Conservation (phyloP, 2,113 vertebrate genomes). For the Lonchura striata region DNA sequence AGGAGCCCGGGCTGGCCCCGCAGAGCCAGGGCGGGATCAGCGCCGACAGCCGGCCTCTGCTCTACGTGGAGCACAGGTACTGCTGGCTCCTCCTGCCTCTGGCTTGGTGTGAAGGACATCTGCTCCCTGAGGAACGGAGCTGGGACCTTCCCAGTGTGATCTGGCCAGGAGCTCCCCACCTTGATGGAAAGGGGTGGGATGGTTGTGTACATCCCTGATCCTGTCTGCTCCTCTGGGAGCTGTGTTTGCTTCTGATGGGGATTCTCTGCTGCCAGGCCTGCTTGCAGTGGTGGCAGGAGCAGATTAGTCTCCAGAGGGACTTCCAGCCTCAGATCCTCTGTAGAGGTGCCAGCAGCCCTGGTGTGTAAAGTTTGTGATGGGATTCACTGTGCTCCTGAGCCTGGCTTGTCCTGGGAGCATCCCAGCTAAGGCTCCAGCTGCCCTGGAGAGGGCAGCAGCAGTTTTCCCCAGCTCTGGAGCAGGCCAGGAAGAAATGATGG, state of each 20-base stretch:
- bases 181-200: neutral
- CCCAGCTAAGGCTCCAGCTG: neutral
- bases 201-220: neutral
- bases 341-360: neutral
- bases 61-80: conserved; percentile 94
- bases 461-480: neutral
- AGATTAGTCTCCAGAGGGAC: neutral
- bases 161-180: neutral
- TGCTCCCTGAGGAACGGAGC: rapidly evolving
- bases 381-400: rapidly evolving
- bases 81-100: neutral
- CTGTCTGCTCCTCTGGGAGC: neutral
- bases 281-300: neutral
- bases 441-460: conserved; percentile 57
- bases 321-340: neutral
- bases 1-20: conserved; percentile 72
- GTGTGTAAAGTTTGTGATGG: neutral
- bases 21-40: conserved; percentile 67
- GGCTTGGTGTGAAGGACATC: rapidly evolving
- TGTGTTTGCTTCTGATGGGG: neutral
- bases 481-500: neutral
- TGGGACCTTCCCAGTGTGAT: neutral
- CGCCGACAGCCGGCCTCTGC: conserved; percentile 74
- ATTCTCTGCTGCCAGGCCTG: neutral
- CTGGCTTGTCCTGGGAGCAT: rapidly evolving